Evolutionary conservation across 1,140 invertebrate genomes (phyloP).

Genomic region (Euura saliciscinereae): DNA sequence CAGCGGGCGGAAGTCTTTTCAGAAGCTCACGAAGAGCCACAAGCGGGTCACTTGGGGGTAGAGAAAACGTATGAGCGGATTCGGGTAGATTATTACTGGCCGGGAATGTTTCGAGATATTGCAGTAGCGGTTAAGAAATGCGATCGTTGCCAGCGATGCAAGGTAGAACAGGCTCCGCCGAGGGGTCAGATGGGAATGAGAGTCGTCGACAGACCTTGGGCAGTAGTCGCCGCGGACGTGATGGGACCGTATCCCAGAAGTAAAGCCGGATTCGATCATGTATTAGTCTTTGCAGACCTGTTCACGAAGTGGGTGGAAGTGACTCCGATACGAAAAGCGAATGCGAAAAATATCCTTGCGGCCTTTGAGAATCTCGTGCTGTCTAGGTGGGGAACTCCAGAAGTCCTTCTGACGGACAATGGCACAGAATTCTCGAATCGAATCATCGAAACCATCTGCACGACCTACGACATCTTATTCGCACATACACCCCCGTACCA

Average conservation of each 20-base stretch:
- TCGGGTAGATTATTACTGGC: constrained; percentile 36
- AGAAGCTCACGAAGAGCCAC: constrained; percentile 26
- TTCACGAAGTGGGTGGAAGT: too few species aligned
- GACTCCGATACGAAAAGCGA: too few species aligned
- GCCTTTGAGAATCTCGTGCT: not conserved
- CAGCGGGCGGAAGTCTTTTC: too few species aligned
- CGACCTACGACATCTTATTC: constrained; percentile 29
- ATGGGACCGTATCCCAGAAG: constrained; percentile 4
- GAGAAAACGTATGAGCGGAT: constrained; percentile 33
- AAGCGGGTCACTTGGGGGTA: constrained; percentile 31
- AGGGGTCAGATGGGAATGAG: constrained; percentile 22
- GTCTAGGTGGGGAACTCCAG: constrained; percentile 22
- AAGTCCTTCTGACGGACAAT: constrained; percentile 47
- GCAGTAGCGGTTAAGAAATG: constrained; percentile 24
- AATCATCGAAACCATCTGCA: not conserved
- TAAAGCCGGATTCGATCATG: not conserved
- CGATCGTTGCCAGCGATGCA: constrained; percentile 23
- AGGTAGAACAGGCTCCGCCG: constrained; percentile 15
- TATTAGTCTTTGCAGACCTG: too few species aligned
- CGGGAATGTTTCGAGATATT: constrained; percentile 33
- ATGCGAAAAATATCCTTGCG: too few species aligned
- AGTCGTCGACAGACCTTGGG: constrained; percentile 23
- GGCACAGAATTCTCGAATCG: too few species aligned
- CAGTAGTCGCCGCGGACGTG: constrained; percentile 14
- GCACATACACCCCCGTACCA: constrained; percentile 40